A percentile compares a stretch with the other conserved stretches of the same genome.
phyloP scores from a whole-genome alignment of 2,888 invertebrate species.

The Gasteruption jaculator region DNA sequence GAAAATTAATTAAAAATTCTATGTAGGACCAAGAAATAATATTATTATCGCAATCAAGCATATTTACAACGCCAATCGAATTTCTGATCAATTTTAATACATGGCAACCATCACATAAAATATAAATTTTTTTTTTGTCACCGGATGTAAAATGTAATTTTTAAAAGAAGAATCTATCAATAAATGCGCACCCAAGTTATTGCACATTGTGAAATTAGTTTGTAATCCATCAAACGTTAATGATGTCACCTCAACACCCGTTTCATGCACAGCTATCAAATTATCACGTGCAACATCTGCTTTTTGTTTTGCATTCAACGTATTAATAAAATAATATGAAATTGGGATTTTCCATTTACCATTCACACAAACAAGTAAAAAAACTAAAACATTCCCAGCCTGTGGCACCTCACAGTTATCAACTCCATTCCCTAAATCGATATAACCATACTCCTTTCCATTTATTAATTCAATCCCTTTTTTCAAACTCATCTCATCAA shows the following conservation, averaged over 20 bases:
- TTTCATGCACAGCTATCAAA: constrained; percentile 2
- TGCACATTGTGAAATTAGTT: constrained; percentile 8
- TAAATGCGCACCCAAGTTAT: constrained; percentile 2
- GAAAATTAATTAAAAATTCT: constrained; percentile 2
- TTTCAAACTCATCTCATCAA: constrained; percentile 19
- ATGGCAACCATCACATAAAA: constrained; percentile 11
- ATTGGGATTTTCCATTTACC: constrained; percentile 19
- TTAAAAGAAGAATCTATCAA: no score
- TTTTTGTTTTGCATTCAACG: constrained; percentile 14
- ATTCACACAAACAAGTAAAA: constrained; percentile 17
- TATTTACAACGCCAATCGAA: constrained; percentile 4
- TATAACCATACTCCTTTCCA: constrained; percentile 11
- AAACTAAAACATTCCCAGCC: constrained; percentile 12
- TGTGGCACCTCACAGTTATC: not conserved
- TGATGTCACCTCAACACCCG: constrained; percentile 3
- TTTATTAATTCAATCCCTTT: constrained; percentile 2
- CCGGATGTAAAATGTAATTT: constrained; percentile 9
- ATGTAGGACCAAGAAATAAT: no score
- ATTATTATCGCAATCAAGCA: constrained; percentile 13
- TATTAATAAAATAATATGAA: constrained; percentile 18
- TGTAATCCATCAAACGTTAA: constrained; percentile 12
- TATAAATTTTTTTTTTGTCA: constrained; percentile 3
- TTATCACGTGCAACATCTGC: constrained; percentile 10
- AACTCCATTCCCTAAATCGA: constrained; percentile 5
- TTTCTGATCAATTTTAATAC: constrained; percentile 12